Base-by-base conservation (phyloP, 2,113 vertebrate species). In the Nothoprocta perdicaria region DNA sequence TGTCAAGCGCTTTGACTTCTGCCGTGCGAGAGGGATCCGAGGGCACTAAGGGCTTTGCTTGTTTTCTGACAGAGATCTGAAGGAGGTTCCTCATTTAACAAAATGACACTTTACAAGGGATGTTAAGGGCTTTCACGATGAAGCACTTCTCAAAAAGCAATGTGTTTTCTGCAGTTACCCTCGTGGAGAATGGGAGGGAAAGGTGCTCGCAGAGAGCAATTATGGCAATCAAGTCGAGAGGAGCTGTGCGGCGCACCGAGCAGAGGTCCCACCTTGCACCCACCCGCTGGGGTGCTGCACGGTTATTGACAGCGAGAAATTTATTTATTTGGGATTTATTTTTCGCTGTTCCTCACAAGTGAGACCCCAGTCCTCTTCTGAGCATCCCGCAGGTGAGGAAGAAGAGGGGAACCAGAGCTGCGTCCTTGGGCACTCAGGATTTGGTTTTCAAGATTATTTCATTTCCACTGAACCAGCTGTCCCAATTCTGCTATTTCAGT, bases 251-350 rank as follows among this genome's bases (percentile, higher is more conserved):
- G 46, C 3, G 46, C 46, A 16, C 19, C 10, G 19, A 48, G 46
- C 46, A 48, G 46, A 22, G 45, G 45, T 16, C 45, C 45, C 45
- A 16, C 45, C 45, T 18, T 29, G 38, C n/a, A 3, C 21, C 53
- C 26, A 14, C 13, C 24, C 2, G 0, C 9, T 0, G 2, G 1
- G 1, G 23, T 35, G 14, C 13, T 15, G 21, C 18, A 8, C 13
- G 5, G 29, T 5, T 9, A 22, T 6, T 14, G 33, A 48, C 31
- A 26, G 5, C n/a, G 3, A 14, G 9, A 41, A 18, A 58, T 8
- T 38, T 17, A 3, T 2, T 14, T 22, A 41, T 9, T 8, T 9
- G 5, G 9, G 27, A 40, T 63, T 72, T 27, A 12, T 60, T 48
- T n/a, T 18, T 23, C 58, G 21, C 4, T 53, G 22, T 40, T 55